These are phyloP conservation scores for Parnassius glacialis DNA, from an alignment of 2,888 invertebrate species.

Conservation along the genomic window DNA sequence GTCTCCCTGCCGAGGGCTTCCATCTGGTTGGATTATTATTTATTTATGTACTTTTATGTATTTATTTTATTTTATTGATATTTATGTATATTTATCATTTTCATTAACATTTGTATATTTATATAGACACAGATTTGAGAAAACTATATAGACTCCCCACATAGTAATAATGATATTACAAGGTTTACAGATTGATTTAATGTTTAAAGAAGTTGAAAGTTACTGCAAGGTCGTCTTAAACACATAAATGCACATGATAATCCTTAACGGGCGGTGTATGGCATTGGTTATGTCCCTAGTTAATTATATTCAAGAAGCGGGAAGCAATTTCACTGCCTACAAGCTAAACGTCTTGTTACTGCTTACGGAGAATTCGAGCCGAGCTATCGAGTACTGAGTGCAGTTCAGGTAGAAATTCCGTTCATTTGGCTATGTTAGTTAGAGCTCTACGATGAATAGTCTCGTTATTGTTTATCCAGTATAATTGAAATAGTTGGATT, in stretches of 20 bases:
- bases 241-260: constrained; percentile 45
- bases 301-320: constrained; percentile 65
- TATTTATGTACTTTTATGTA: too few species aligned
- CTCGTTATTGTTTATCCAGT: constrained; percentile 3
- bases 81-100: too few species aligned
- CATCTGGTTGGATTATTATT: too few species aligned
- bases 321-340: constrained; percentile 58
- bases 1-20: too few species aligned
- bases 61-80: too few species aligned
- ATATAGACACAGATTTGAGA: too few species aligned
- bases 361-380: constrained; percentile 26
- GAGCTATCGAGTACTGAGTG: constrained; percentile 29
- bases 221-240: too few species aligned
- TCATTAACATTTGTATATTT: too few species aligned
- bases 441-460: constrained; percentile 2
- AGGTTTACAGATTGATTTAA: too few species aligned
- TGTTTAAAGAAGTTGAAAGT: too few species aligned
- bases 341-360: constrained; percentile 53
- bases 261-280: constrained; percentile 48
- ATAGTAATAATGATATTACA: too few species aligned
- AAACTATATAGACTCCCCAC: too few species aligned
- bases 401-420: constrained; percentile 24
- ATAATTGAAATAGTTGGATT: background rate
- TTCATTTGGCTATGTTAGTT: constrained; percentile 20
- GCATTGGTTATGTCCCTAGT: constrained; percentile 47